phyloP scores from a whole-genome alignment of 2,888 invertebrate genomes.

The Heteromurus nitidus region DNA sequence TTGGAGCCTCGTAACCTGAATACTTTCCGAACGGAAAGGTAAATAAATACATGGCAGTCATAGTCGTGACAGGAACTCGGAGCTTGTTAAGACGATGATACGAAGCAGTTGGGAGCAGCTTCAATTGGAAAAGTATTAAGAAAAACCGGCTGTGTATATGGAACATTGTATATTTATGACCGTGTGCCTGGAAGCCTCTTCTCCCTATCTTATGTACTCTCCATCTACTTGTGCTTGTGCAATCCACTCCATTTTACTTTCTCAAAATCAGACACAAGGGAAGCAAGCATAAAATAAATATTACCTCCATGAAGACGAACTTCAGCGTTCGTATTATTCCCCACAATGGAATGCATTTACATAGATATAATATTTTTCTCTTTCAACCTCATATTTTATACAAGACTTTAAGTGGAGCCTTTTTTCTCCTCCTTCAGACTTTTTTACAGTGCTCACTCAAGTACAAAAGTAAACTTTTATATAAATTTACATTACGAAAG shows the following conservation, averaged over 20 bases:
- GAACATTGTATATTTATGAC: not conserved
- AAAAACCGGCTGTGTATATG: not conserved
- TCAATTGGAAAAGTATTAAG: conserved; percentile 7
- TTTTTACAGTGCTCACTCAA: no score
- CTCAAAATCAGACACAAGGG: not conserved
- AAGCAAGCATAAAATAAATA: conserved; percentile 5
- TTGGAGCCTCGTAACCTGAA: not conserved
- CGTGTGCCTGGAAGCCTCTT: not conserved
- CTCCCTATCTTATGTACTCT: no score
- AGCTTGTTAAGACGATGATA: not conserved
- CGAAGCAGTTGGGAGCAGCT: not conserved
- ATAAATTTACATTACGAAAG: no score
- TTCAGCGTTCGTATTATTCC: not conserved
- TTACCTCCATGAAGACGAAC: conserved; percentile 16
- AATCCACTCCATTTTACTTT: not conserved
- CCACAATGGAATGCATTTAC: conserved; percentile 3
- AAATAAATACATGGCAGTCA: not conserved
- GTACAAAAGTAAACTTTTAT: no score
- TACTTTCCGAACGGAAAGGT: not conserved
- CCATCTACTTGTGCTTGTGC: no score
- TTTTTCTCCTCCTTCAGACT: not conserved
- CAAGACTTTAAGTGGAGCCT: not conserved
- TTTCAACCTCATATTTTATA: conserved; percentile 14
- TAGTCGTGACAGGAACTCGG: not conserved
- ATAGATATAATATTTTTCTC: conserved; percentile 4